phyloP scores from a whole-genome alignment of 53 echinoderm and acorn worm species.

The Patiria pectinifera region DNA sequence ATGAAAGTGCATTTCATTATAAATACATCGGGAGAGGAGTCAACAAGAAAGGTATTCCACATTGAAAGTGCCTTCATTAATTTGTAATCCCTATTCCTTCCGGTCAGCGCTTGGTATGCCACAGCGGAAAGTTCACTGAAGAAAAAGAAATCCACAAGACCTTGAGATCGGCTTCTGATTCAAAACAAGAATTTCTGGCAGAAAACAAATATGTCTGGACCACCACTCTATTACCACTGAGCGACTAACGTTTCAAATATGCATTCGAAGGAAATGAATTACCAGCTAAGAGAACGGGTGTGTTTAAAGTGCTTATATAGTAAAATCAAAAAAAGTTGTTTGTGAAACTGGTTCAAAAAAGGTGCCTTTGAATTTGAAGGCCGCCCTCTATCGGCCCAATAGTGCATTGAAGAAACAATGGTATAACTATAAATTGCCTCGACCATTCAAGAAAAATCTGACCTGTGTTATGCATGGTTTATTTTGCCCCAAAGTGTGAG shows the following conservation, averaged over 20 bases:
- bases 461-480: no score
- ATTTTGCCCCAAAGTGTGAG: no score
- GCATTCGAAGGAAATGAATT: no score
- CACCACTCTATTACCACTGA: no score
- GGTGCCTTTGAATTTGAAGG: neutral
- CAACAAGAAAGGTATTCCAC: neutral
- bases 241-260: no score
- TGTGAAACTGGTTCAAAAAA: neutral
- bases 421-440: neutral
- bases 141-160: no score
- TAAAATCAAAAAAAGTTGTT: neutral
- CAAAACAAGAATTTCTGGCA: no score
- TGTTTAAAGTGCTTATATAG: no score
- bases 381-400: constrained; percentile 32
- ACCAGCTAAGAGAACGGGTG: no score
- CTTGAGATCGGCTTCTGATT: no score
- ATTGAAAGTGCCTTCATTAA: neutral
- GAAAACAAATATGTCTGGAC: no score
- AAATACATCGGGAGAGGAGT: neutral
- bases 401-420: neutral
- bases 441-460: no score
- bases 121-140: neutral
- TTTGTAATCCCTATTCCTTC: neutral
- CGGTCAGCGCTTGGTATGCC: neutral
- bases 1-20: neutral